Base-by-base conservation (phyloP, 2,888 invertebrate species). In the Epiblema foenella region DNA sequence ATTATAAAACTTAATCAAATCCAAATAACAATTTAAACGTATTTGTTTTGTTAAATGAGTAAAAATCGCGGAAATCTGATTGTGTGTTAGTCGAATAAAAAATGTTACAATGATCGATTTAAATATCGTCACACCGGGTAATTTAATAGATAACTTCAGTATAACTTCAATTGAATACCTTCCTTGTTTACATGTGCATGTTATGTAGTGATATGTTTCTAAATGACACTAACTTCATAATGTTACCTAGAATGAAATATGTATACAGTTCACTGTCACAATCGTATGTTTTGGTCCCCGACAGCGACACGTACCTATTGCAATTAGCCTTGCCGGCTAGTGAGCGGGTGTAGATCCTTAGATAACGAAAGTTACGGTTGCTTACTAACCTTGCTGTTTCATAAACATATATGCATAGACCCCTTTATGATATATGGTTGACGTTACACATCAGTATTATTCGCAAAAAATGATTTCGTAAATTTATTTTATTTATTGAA, bases 271-370 rank as follows among this genome's bases (percentile, higher is more conserved):
- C 1, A 60, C 20, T 60, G 24, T n/a, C 59, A 42, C 15, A 15
- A 17, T 33, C 18, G 37, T 51, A 20, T 9, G 20, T 37, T 52
- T 51, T 7, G 10, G n/a, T n/a, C 15, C n/a, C 9, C 10, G 15
- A 69, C n/a, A n/a, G n/a, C n/a, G n/a, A 65, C 69, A 63, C 51
- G 72, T 83, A 83, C 83, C 83, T 82, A 78, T 33, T 63, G 70
- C 81, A 77, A 83, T 86, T 80, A 85, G 74, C 87, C 87, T 86
- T 85, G 86, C 60, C 68, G 69, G 66, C 73, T 75, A 78, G 78
- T 81, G 77, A 75, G 78, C 71, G 76, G 77, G 71, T 15, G 76
- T 72, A 77, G 76, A 79, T 81, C 68, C 66, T 65, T 64, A 49
- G 60, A 74, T 70, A 67, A 67, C 12, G n/a, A 9, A 51, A 52